phyloP scores from a whole-genome alignment of 2,888 invertebrate genomes.

The Volucella zonaria region DNA sequence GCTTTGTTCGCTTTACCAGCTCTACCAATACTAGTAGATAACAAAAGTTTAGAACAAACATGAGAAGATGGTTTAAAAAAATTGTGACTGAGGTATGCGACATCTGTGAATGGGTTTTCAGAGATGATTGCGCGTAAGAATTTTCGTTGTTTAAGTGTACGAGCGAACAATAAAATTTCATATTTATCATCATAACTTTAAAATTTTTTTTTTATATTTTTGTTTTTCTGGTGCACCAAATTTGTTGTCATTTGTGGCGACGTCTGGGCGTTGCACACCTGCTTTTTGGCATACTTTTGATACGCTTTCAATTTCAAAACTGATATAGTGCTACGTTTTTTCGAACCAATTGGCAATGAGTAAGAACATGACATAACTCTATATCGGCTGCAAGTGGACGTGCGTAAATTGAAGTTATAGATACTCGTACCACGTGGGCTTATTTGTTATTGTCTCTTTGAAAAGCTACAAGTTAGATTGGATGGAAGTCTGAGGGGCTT shows the following conservation, averaged over 20 bases:
- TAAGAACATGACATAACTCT: slow-evolving; percentile 58
- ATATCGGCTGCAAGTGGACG: not conserved
- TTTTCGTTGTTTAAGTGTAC: slow-evolving; percentile 31
- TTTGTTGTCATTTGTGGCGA: not conserved
- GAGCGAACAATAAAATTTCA: not conserved
- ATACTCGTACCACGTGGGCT: not conserved
- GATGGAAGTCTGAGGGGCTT: slow-evolving; percentile 26
- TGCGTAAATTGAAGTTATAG: slow-evolving; percentile 58
- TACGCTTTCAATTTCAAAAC: slow-evolving; percentile 31
- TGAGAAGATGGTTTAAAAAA: not conserved
- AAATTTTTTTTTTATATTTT: not conserved
- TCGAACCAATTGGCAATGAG: slow-evolving; percentile 48
- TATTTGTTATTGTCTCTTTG: slow-evolving; percentile 17
- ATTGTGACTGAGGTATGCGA: not conserved
- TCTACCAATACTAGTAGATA: slow-evolving; percentile 23
- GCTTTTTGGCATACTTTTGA: slow-evolving; percentile 38
- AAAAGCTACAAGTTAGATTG: not conserved
- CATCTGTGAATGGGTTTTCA: no score
- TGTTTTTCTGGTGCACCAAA: not conserved
- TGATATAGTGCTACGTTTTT: not conserved
- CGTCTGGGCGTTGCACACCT: slow-evolving; percentile 36
- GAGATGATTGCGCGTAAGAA: slow-evolving; percentile 19
- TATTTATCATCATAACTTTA: not conserved
- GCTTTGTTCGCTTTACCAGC: slow-evolving; percentile 51
- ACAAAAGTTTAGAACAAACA: slow-evolving; percentile 12